These are phyloP conservation scores for Oryzias celebensis DNA, from an alignment of 2,113 vertebrate species.

Conservation along the genomic window DNA sequence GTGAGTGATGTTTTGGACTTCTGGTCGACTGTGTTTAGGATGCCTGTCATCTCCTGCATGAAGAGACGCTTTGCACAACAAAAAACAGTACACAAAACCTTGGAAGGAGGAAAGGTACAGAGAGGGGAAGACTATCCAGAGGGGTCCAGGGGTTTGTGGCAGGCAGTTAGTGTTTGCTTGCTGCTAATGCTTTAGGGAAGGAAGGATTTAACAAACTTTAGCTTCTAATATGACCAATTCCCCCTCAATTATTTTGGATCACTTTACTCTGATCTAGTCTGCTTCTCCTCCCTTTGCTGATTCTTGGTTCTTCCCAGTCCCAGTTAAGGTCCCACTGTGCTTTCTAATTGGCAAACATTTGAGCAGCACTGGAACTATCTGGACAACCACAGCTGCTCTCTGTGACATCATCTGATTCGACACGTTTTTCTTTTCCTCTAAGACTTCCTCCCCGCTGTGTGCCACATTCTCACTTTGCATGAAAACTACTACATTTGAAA, in stretches of 20 bases:
- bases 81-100: conserved; percentile 17
- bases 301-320: conserved; percentile 3
- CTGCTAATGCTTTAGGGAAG: too few species aligned
- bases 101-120: conserved; percentile 11
- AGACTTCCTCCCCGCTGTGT: conserved; percentile 8
- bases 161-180: conserved; percentile 6
- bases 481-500: conserved; percentile 1
- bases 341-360: conserved; percentile 54
- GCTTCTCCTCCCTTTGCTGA: conserved; percentile 5
- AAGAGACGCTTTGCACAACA: conserved; percentile 18
- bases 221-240: conserved; percentile 12
- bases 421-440: conserved; percentile 28
- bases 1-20: conserved; percentile 11
- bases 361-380: conserved; percentile 22
- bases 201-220: neutral
- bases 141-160: neutral
- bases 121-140: neutral
- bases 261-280: conserved; percentile 40
- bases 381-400: conserved; percentile 39
- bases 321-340: conserved; percentile 42
- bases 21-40: conserved; percentile 9
- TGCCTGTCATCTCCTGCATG: conserved; percentile 23
- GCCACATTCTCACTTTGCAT: conserved; percentile 4
- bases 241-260: conserved; percentile 17
- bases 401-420: conserved; percentile 36